Percentiles rank a stretch among this genome's conserved stretches.
Evolutionary conservation across 1,140 invertebrate species (phyloP).

Genomic region (Dendroctonus ponderosae): DNA sequence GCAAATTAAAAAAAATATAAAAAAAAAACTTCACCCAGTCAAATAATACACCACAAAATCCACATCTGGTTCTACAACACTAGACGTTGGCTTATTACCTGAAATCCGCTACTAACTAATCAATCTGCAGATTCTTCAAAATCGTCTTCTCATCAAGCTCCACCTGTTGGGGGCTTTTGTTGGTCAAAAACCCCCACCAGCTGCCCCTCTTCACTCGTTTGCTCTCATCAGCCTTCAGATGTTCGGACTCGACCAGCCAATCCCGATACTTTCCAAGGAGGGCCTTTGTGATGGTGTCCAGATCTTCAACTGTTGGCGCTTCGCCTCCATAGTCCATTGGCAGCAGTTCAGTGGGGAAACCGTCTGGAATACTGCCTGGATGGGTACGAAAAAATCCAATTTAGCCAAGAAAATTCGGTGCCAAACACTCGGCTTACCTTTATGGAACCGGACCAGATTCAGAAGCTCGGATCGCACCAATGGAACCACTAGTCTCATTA

Average conservation of each 20-base stretch:
- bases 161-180: constrained; percentile 30
- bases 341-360: constrained; percentile 42
- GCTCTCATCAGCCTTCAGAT: constrained; percentile 44
- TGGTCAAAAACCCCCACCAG: constrained; percentile 45
- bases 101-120: constrained; percentile 19
- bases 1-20: too few relatives aligned
- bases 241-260: constrained; percentile 46
- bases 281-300: constrained; percentile 38
- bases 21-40: too few relatives aligned
- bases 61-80: too few relatives aligned
- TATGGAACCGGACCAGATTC: constrained; percentile 56
- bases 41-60: too few relatives aligned
- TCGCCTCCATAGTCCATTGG: constrained; percentile 48
- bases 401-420: not conserved
- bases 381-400: not conserved
- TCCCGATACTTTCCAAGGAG: constrained; percentile 43
- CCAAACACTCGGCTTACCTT: constrained; percentile 33
- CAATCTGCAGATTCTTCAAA: constrained; percentile 43
- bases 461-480: constrained; percentile 59
- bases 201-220: constrained; percentile 45
- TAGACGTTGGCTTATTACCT: too few relatives aligned
- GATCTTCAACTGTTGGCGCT: constrained; percentile 42
- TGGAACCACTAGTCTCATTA: constrained; percentile 60
- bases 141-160: constrained; percentile 42
- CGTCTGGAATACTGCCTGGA: constrained; percentile 42